These are phyloP conservation scores for Heliconius hortense DNA, from an alignment of 2,888 invertebrate species.

Conservation along the genomic window DNA sequence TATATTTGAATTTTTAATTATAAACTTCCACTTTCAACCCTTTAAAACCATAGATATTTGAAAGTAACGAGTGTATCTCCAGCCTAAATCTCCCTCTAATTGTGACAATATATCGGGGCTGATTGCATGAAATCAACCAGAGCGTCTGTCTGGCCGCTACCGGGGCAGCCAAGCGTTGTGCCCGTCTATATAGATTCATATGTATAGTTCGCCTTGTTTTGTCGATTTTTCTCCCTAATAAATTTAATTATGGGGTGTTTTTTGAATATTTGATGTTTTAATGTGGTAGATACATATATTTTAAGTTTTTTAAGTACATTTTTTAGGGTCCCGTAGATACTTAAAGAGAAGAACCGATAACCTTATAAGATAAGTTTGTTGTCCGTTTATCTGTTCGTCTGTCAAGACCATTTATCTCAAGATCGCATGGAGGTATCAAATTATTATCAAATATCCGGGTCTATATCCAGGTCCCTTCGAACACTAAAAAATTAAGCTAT, in stretches of 20 bases:
- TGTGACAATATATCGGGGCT: conserved; percentile 67
- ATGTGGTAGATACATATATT: neutral
- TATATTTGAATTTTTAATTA: neutral
- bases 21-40: neutral
- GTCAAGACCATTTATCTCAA: too few relatives aligned
- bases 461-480: too few relatives aligned
- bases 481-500: too few relatives aligned
- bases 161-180: conserved; percentile 40
- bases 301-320: too few relatives aligned
- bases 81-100: conserved; percentile 62
- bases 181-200: neutral
- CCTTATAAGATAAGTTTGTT: too few relatives aligned
- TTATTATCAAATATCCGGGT: too few relatives aligned
- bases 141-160: conserved; percentile 55
- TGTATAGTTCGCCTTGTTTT: neutral
- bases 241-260: neutral
- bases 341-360: too few relatives aligned
- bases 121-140: conserved; percentile 74
- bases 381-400: too few relatives aligned
- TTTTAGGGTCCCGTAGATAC: too few relatives aligned
- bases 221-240: conserved; percentile 1
- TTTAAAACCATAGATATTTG: neutral
- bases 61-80: conserved; percentile 32
- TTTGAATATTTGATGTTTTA: neutral
- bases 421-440: too few relatives aligned